Evolutionary conservation across 2,888 invertebrate species (phyloP), one percentile per base, ranked within the genome.

Genomic region (Lapara coniferarum): DNA sequence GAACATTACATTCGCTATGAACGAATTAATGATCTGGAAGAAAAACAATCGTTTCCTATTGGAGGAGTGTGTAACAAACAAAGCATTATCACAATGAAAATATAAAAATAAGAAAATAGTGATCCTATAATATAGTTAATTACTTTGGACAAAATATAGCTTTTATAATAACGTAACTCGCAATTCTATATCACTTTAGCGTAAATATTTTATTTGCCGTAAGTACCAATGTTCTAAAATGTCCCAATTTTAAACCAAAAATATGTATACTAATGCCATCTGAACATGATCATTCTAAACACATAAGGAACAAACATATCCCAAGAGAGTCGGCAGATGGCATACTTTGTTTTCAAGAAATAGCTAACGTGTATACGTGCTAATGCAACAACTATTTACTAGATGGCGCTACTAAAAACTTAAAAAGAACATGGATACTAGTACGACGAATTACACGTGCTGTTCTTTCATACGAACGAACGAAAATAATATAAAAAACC

Each of bases 1-100:
- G 63, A 63, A 63, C 49, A 49, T 63, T 63, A 49, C 78, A 63
- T 63, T 25, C 19, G 12, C 6, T 63, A 16, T 63, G 46, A 63
- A 46, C 49, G 49, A 63, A 63, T 63, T 63, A 49, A 63, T 49
- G 4, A 49, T 63, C 63, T 63, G 49, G 19, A 19, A 63, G 19
- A 49, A 49, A 1, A 19, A 7, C 13, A 63, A 63, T 49, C 16
- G 19, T 13, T 13, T 49, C 7, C 37, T 37, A 37, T 37, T 37
- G 37, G 37, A 37, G 37, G 7, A 46, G 25, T 49, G 7, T 49
- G 19, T 6, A 19, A 46, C 59, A 16, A 19, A 46, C 59, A 16
- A 59, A 58, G 58, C 16, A 46, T 59, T 44, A 16, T 10, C 4
- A 10, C 10, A 7, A 46, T n/a, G n/a, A 37, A 37, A 58, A 55